A percentile compares a stretch with the other conserved stretches of the same genome.
These are phyloP conservation scores for Epicampocera succincta DNA, from an alignment of 2,888 invertebrate species.

Conservation along the genomic window DNA sequence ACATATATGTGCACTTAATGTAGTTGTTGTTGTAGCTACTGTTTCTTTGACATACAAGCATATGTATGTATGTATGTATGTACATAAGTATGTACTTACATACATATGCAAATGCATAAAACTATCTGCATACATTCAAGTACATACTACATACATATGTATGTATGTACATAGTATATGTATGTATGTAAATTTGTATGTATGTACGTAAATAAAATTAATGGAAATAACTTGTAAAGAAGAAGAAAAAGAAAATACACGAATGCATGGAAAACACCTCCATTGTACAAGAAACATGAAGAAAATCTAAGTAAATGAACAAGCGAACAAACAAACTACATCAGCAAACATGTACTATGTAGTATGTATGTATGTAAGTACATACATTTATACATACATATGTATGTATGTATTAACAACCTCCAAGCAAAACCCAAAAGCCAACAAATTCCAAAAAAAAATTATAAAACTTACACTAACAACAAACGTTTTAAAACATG, in stretches of 20 bases:
- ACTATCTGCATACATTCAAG: too few species aligned
- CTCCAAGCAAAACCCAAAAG: slow-evolving; percentile 59
- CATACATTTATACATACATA: neutral
- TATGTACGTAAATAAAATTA: slow-evolving; percentile 47
- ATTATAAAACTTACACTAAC: slow-evolving; percentile 24
- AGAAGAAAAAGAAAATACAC: slow-evolving; percentile 55
- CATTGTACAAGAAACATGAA: neutral
- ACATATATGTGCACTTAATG: too few species aligned
- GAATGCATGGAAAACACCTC: slow-evolving; percentile 1
- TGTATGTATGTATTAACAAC: slow-evolving; percentile 46
- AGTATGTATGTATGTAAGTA: neutral
- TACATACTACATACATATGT: neutral
- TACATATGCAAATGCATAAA: too few species aligned
- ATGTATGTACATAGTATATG: slow-evolving; percentile 13
- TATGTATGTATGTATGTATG: slow-evolving; percentile 18
- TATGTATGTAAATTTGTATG: too few species aligned
- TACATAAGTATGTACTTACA: slow-evolving; percentile 42
- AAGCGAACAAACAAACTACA: slow-evolving; percentile 24
- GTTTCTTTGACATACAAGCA: neutral
- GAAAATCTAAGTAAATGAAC: slow-evolving; percentile 43
- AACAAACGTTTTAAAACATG: slow-evolving; percentile 55
- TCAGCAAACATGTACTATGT: slow-evolving; percentile 30
- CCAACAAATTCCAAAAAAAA: slow-evolving; percentile 20
- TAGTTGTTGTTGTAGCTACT: slow-evolving; percentile 12
- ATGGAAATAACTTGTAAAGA: slow-evolving; percentile 63